Evolutionary conservation across 2,113 vertebrate genomes (phyloP).

Genomic region (Erpornis zantholeuca): DNA sequence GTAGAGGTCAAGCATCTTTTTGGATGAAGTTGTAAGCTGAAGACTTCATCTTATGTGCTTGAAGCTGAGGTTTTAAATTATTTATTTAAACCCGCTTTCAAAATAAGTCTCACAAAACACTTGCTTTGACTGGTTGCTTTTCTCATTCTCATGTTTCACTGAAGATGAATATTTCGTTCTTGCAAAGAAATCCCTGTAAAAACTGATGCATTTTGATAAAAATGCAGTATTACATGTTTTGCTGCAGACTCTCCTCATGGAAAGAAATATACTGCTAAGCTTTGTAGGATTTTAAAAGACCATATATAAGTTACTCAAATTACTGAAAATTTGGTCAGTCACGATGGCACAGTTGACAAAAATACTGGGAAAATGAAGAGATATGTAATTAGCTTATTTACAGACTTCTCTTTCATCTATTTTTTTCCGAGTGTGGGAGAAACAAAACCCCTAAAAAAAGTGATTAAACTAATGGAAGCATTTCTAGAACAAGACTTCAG

Average conservation of each 20-base stretch:
- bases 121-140: background rate
- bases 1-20: background rate
- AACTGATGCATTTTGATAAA: background rate
- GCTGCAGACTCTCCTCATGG: background rate
- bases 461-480: background rate
- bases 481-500: background rate
- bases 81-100: background rate
- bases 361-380: background rate
- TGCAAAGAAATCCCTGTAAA: background rate
- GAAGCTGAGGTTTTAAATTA: background rate
- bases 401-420: background rate
- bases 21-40: background rate
- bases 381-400: background rate
- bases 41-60: background rate
- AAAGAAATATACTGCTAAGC: background rate
- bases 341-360: background rate
- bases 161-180: background rate
- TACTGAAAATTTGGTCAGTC: background rate
- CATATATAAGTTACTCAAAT: background rate
- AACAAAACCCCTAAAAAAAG: background rate
- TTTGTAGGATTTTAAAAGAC: background rate
- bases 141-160: background rate
- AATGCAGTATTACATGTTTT: background rate
- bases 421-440: background rate
- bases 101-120: background rate